Evolutionary conservation across 2,888 invertebrate genomes (phyloP).

Genomic region (Eupithecia inturbata): DNA sequence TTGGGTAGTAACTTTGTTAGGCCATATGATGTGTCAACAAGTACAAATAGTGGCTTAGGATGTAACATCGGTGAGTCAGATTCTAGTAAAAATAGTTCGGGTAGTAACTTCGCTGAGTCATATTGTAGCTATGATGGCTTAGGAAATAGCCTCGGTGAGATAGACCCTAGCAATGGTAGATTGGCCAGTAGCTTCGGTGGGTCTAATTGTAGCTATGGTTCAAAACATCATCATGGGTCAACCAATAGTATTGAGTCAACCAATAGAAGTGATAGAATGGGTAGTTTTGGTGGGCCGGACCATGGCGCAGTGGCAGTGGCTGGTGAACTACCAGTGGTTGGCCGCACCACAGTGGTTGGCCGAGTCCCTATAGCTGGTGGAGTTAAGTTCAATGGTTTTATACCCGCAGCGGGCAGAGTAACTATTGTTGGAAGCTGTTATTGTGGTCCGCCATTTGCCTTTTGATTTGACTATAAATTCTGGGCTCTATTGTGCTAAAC

Average conservation of each 20-base stretch:
- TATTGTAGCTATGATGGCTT: neutral
- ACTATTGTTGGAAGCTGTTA: neutral
- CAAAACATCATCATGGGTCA: neutral
- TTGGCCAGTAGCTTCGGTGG: neutral
- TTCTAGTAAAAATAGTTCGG: neutral
- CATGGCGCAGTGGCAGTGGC: neutral
- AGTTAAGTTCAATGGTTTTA: neutral
- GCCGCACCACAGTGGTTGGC: neutral
- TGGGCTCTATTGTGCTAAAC: neutral
- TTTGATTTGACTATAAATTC: neutral
- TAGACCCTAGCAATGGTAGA: neutral
- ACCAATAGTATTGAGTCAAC: neutral
- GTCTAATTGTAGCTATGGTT: neutral
- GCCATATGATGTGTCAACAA: neutral
- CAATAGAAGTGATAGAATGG: neutral
- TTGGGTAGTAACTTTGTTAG: neutral
- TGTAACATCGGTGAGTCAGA: neutral
- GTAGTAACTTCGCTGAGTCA: neutral
- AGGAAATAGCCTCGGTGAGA: neutral
- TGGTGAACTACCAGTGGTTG: slow-evolving; percentile 8
- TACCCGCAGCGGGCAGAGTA: neutral
- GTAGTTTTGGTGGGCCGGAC: neutral
- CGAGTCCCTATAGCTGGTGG: neutral
- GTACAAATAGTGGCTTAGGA: neutral
- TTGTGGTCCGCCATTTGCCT: slow-evolving; percentile 6